phyloP scores from a whole-genome alignment of 1,140 invertebrate genomes.

The Rhopalosiphum maidis region DNA sequence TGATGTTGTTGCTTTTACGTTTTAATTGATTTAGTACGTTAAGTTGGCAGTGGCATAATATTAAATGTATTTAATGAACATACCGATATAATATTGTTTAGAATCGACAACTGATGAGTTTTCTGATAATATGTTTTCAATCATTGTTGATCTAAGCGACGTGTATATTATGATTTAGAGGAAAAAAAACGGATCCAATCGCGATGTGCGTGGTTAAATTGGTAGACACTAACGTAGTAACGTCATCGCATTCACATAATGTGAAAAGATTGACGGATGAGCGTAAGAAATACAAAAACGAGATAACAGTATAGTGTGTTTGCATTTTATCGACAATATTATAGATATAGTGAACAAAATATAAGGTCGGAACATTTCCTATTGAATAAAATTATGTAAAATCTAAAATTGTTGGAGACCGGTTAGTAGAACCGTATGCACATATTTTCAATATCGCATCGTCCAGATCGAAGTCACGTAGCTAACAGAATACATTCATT shows the following conservation, averaged over 20 bases:
- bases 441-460: neutral
- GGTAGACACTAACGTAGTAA: neutral
- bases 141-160: neutral
- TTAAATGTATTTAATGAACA: no score
- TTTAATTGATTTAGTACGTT: neutral
- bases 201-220: neutral
- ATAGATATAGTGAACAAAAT: neutral
- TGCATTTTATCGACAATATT: neutral
- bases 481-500: neutral
- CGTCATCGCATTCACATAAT: neutral
- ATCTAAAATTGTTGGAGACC: neutral
- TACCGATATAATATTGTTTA: no score
- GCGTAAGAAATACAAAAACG: neutral
- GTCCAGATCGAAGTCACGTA: conserved; percentile 1
- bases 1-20: neutral
- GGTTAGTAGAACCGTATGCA: neutral
- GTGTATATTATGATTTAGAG: neutral
- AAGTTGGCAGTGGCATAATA: no score
- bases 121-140: no score
- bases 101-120: no score
- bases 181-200: neutral
- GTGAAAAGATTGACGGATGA: neutral
- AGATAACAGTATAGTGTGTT: neutral
- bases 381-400: neutral
- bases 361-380: neutral